Conservation (phyloP, 1,140 invertebrate species). For the Trypoxylus dichotomus region DNA sequence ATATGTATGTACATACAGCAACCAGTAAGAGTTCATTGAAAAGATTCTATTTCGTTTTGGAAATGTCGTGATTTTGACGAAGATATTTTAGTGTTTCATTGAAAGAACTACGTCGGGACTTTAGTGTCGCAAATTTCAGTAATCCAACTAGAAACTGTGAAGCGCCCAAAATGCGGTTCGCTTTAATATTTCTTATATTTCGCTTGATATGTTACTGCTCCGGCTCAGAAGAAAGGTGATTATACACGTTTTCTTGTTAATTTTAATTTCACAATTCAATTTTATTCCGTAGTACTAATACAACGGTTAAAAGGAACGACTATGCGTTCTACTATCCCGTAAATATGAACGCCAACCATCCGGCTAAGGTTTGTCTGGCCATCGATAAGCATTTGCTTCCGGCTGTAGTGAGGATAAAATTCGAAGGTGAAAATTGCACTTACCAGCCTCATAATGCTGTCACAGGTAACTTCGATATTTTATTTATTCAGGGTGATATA, state of each 20-base stretch:
- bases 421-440: not conserved
- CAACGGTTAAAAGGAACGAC: not conserved
- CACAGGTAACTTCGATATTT: no score
- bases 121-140: no score
- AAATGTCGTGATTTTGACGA: no score
- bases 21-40: no score
- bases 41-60: no score
- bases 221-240: not conserved
- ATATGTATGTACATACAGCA: no score
- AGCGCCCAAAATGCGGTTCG: not conserved
- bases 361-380: not conserved
- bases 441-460: not conserved
- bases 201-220: not conserved
- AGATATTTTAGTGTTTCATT: no score
- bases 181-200: not conserved
- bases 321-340: not conserved
- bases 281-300: not conserved
- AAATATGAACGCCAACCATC: not conserved
- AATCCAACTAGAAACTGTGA: no score
- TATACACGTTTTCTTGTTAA: not conserved
- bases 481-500: no score
- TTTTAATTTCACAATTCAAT: not conserved
- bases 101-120: no score
- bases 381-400: not conserved
- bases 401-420: not conserved